phyloP scores from a whole-genome alignment of 2,888 invertebrate genomes.

The Plagodis pulveraria region DNA sequence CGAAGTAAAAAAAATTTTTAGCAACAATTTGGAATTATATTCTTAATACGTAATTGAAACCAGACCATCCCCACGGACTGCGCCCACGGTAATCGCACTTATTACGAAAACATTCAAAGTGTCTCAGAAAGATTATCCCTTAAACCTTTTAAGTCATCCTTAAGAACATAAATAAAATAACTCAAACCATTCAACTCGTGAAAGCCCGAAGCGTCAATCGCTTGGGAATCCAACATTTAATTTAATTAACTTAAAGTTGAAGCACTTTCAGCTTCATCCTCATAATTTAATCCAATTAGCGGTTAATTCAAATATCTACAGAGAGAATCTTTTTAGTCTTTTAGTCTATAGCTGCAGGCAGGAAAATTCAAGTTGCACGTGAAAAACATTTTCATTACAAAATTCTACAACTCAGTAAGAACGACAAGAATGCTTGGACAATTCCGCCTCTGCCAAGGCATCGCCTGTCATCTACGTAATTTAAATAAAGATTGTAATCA shows the following conservation, averaged over 20 bases:
- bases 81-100: not conserved
- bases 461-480: no score
- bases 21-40: no score
- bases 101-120: slow-evolving; percentile 6
- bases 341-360: no score
- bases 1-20: no score
- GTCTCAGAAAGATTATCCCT: slow-evolving; percentile 12
- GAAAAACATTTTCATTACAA: no score
- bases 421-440: no score
- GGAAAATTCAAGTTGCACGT: no score
- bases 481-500: no score
- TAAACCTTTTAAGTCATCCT: slow-evolving; percentile 7
- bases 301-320: slow-evolving; percentile 10
- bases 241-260: slow-evolving; percentile 34
- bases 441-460: no score
- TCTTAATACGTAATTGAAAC: no score
- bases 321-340: not conserved
- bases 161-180: slow-evolving; percentile 15
- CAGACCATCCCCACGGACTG: no score
- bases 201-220: slow-evolving; percentile 31
- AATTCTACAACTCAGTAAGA: no score
- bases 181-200: slow-evolving; percentile 11
- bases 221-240: slow-evolving; percentile 34
- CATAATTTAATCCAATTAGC: slow-evolving; percentile 36
- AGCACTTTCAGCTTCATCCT: slow-evolving; percentile 29